Percentiles rank a stretch among this genome's conserved stretches.
Evolutionary conservation across 2,113 vertebrate species (phyloP).

Genomic region (Sigmodon hispidus): DNA sequence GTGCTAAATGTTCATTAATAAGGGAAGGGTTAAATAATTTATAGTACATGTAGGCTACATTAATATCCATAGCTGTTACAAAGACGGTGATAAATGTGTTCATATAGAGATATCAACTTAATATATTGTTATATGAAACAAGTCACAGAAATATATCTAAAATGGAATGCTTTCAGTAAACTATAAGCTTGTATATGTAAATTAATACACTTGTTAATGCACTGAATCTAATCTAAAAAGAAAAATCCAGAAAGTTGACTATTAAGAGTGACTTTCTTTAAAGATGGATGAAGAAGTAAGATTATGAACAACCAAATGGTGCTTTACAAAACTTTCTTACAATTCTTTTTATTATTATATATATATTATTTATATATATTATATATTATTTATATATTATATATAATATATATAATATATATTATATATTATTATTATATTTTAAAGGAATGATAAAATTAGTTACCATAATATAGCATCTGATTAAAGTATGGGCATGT

Average conservation of each 20-base stretch:
- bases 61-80: not conserved
- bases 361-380: no score
- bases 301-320: not conserved
- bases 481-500: slow-evolving; percentile 17
- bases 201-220: not conserved
- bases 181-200: slow-evolving; percentile 12
- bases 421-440: no score
- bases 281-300: not conserved
- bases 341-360: not conserved
- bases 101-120: not conserved
- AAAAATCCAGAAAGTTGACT: not conserved
- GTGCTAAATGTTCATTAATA: slow-evolving; percentile 52
- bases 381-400: no score
- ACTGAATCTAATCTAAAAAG: not conserved
- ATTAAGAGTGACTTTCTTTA: not conserved
- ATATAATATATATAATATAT: no score
- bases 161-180: slow-evolving; percentile 1
- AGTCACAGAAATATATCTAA: not conserved
- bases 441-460: not conserved
- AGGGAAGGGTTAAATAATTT: slow-evolving; percentile 37
- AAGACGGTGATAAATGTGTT: slow-evolving; percentile 31
- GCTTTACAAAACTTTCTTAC: not conserved
- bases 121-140: slow-evolving; percentile 36
- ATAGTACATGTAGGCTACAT: slow-evolving; percentile 31
- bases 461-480: not conserved